Evolutionary conservation across 2,797 vertebrate species (phyloP), one percentile per base, ranked within the genome.

Genomic region (Sarcophilus harrisii): DNA sequence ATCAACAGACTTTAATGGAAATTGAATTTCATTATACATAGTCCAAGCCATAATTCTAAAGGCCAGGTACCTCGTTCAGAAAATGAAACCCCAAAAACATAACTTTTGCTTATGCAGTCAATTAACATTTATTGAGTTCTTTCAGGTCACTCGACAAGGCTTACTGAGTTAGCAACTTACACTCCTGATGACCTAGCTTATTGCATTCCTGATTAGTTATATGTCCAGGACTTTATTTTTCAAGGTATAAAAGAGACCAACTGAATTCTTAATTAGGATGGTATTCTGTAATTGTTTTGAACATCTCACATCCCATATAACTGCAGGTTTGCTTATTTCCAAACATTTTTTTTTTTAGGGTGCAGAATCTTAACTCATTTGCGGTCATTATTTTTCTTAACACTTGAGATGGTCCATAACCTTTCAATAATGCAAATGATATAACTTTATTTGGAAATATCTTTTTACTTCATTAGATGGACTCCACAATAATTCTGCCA

Each of bases 161-260:
- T 97, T 96, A 96, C 89, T 87, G 73, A 92, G 96, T 96, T 97
- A 93, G 97, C 96, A 96, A 94, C 97, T 97, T 97, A 95, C 55
- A 96, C 92, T 94, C 93, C 95, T 96, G 96, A 97, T 97, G 95
- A 96, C 93, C 94, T 52, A 96, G 73, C 95, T 91, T 94, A 97
- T 94, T 97, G 97, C 96, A 96, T 97, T 97, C 96, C 94, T 97
- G 97, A 96, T 95, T 97, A 92, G 94, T 94, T 97, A 97, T 97
- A 96, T 96, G 96, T 95, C 95, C 92, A 96, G 45, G 49, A 95
- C 66, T 97, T 96, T 91, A 81, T 91, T 97, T 97, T 92, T 91
- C 91, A 92, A 95, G 73, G 92, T 91, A 58, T 96, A 94, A 94
- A 96, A 97, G 93, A 96, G 62, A 96, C 66, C 57, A 14, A 90